Percentiles rank a stretch among this genome's conserved stretches.
Evolutionary conservation across 2,113 vertebrate species (phyloP).

Genomic region (Cnemophilus loriae): DNA sequence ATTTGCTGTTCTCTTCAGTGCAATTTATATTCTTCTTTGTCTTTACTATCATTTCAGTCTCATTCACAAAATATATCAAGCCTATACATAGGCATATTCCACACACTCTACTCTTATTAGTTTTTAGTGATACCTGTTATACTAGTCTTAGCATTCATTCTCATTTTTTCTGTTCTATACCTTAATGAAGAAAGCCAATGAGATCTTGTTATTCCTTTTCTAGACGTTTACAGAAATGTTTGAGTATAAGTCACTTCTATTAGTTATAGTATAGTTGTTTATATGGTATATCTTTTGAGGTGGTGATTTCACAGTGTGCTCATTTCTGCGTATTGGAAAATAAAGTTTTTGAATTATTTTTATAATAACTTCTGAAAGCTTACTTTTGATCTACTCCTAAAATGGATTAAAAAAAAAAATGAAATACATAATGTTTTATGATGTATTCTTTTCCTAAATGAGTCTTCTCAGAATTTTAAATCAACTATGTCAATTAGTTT

Average conservation of each 20-base stretch:
- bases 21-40: neutral
- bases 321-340: neutral
- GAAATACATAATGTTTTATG: no score
- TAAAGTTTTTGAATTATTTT: neutral
- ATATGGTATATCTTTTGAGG: neutral
- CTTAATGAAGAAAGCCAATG: neutral
- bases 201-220: neutral
- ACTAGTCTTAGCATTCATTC: neutral
- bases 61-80: neutral
- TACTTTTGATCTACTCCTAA: neutral
- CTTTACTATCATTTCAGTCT: neutral
- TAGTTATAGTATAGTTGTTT: neutral
- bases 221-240: neutral
- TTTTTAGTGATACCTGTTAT: neutral
- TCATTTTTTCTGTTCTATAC: neutral
- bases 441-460: neutral
- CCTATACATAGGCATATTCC: neutral
- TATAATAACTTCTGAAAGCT: neutral
- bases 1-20: neutral
- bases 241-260: neutral
- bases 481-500: neutral
- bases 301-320: neutral
- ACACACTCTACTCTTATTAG: neutral
- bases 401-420: no score
- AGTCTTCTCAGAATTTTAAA: neutral